Base-by-base conservation (phyloP, 1,140 invertebrate species). In the Littorina saxatilis region DNA sequence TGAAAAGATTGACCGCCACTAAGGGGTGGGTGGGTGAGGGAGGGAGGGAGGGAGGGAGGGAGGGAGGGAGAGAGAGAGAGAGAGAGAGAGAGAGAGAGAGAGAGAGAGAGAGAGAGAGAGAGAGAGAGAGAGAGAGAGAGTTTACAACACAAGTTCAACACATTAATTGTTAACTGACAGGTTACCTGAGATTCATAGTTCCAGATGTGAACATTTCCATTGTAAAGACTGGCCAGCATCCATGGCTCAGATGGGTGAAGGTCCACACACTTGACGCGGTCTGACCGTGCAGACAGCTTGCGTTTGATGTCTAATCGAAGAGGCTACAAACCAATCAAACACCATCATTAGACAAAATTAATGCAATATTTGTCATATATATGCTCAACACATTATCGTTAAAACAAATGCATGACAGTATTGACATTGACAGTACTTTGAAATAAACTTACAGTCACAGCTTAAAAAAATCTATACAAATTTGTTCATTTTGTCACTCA, bases 151-250 rank as follows among this genome's bases (percentile, higher is more conserved):
- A 20, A 9, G 9, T 50, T 50, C 9, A 50, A 11, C 20, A 50
- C 9, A 20, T 50, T 50, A 11, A 50, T 11, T 9, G 9, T 23
- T n/a, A n/a, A 15, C 55, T 17, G 27, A 37, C 17, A 80, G 27
- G 9, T 55, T 87, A 91, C 93, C 92, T 99, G 98, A 72, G 95
- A 96, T 91, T 99, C 98, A 94, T 98, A 96, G 92, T 99, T 99
- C 98, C 99, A 99, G 89, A 99, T 97, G 93, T 99, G 98, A 82
- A 99, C 98, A 93, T 99, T 97, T 84, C 99, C 99, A 94, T 98
- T 99, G 94, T 99, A 99, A 4, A 99, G 94, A 37, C 98, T 98
- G 83, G 97, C 98, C 40, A 99, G 94, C 95, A 99, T 97, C 99
- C 99, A 99, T 88, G 98, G 98, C 90, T 99, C 99, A 27, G 96